Evolutionary conservation across 2,113 vertebrate genomes (phyloP).

Genomic region (Hylia prasina): DNA sequence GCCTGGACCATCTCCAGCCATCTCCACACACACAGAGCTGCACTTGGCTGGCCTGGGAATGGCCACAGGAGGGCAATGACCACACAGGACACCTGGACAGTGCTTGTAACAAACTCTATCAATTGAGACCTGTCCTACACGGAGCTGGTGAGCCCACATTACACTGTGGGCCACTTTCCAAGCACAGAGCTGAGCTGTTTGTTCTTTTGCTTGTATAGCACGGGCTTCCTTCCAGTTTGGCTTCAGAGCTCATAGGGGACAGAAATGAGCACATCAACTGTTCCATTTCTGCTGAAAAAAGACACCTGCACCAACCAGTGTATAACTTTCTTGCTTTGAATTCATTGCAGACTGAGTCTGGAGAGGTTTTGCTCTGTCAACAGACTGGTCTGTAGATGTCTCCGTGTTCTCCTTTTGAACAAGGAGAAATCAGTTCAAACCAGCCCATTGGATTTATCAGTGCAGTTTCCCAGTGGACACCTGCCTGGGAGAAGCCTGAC

Average conservation of each 20-base stretch:
- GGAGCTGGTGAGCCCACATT: neutral
- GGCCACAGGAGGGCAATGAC: slow-evolving; percentile 4
- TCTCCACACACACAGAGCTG: neutral
- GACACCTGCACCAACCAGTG: neutral
- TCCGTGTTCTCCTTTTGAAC: neutral
- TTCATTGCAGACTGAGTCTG: neutral
- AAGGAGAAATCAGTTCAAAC: neutral
- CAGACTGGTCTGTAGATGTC: neutral
- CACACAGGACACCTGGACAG: neutral
- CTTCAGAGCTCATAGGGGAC: neutral
- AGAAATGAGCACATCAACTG: neutral
- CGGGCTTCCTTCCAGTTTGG: neutral
- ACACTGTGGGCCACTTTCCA: neutral
- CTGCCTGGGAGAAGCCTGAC: neutral
- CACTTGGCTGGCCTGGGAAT: neutral
- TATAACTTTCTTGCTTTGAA: neutral
- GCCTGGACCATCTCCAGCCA: neutral
- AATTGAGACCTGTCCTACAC: neutral
- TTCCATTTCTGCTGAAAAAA: neutral
- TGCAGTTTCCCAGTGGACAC: neutral
- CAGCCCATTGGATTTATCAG: neutral
- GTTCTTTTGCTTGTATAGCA: neutral
- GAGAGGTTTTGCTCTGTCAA: neutral
- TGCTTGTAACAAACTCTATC: neutral
- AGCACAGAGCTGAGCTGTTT: neutral